Base-by-base conservation (phyloP, 2,113 vertebrate species). In the Beaufortia kweichowensis region DNA sequence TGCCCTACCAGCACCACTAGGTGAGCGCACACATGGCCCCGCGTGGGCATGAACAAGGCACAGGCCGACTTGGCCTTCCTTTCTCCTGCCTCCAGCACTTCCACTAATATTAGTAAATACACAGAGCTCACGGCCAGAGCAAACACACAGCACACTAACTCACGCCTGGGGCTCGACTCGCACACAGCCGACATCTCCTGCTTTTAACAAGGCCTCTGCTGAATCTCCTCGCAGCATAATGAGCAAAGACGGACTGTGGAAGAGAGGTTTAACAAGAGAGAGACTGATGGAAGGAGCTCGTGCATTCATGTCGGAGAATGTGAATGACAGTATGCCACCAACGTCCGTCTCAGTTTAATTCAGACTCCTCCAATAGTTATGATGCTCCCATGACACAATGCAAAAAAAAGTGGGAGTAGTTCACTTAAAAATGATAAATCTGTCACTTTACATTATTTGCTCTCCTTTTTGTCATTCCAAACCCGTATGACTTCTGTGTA, bases 41-140 rank as follows among this genome's bases (percentile, higher is more conserved):
- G 59, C 69, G 57, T 60, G 60, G 71, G 23, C 77, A 82, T 21
- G 35, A 60, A 28, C 31, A 84, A 82, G 82, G 84, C 85, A 83
- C 83, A 80, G 82, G 82, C 78, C 65, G 66, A 79, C 78, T 83
- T 86, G 83, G 78, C 86, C 62, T 70, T 29, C 23, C 66, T 33
- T 69, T 68, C 86, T 84, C 85, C 84, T 89, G 88, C 84, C 89
- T 89, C 75, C 80, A 88, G 90, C 84, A 67, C 80, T 84, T 70
- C 39, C 73, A 83, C 90, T 90, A 89, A 90, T 90, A 89, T 91
- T 89, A 92, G 89, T 79, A 85, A 84, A 75, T 67, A 68, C 75
- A 78, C 77, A 76, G 73, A 76, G 82, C 88, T 88, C 69, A 64
- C 69, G 82, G 88, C 82, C 61, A 81, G 59, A 76, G 84, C 84